Evolutionary conservation across 2,888 invertebrate species (phyloP).

Genomic region (Fragum fragum): DNA sequence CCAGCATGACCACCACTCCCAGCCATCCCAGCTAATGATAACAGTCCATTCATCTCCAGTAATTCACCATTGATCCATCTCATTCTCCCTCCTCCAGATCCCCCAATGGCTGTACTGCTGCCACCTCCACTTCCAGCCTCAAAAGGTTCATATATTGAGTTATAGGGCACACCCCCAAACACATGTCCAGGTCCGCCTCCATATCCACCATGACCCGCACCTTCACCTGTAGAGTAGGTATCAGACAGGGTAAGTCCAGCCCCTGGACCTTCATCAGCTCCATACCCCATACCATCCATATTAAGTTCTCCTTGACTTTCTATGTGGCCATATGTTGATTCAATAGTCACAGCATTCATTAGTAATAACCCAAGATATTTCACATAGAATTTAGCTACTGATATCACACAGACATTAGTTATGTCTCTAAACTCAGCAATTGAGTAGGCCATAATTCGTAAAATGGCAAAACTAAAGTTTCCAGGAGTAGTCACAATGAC

Average conservation of each 20-base stretch:
- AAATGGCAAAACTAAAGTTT: constrained; percentile 73
- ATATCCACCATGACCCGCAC: constrained; percentile 79
- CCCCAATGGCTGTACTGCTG: constrained; percentile 73
- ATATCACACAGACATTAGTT: constrained; percentile 63
- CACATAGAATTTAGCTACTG: constrained; percentile 71
- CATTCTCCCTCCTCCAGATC: constrained; percentile 77
- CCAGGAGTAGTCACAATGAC: constrained; percentile 74
- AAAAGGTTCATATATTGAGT: constrained; percentile 73
- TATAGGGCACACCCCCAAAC: constrained; percentile 75
- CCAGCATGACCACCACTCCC: constrained; percentile 72
- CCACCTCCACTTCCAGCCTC: constrained; percentile 77
- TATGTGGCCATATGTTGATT: constrained; percentile 72
- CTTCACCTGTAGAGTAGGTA: constrained; percentile 67
- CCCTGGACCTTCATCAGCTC: constrained; percentile 69
- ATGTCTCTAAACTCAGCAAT: constrained; percentile 75
- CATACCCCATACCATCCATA: constrained; percentile 73
- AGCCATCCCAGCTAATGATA: constrained; percentile 69
- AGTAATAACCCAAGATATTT: constrained; percentile 74
- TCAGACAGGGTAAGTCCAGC: constrained; percentile 64
- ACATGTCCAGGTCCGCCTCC: constrained; percentile 68
- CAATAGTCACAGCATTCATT: constrained; percentile 73
- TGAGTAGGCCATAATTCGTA: constrained; percentile 73
- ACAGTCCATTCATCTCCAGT: constrained; percentile 76
- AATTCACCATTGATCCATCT: constrained; percentile 74
- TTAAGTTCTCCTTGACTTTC: constrained; percentile 77